These are phyloP conservation scores for Cartodere bifasciata DNA, from an alignment of 2,888 invertebrate genomes.

Conservation along the genomic window DNA sequence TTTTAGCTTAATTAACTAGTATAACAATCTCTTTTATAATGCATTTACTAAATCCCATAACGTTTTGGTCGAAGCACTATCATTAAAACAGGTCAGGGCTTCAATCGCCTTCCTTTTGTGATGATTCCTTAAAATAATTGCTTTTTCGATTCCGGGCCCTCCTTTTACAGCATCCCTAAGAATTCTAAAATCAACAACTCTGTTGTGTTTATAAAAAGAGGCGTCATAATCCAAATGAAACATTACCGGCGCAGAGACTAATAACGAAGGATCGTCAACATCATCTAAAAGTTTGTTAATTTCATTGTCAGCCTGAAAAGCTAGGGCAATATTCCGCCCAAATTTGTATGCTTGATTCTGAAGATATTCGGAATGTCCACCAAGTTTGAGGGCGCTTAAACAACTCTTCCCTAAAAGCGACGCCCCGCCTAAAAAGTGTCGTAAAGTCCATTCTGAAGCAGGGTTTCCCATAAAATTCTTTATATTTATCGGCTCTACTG, in stretches of 20 bases:
- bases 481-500: slow-evolving; percentile 1
- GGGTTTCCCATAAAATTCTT: slow-evolving; percentile 4
- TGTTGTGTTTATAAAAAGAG: too few relatives aligned
- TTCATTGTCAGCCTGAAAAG: slow-evolving; percentile 6
- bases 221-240: slow-evolving; percentile 4
- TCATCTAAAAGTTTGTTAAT: background rate
- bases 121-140: too few relatives aligned
- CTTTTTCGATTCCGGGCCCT: too few relatives aligned
- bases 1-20: too few relatives aligned
- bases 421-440: slow-evolving; percentile 6
- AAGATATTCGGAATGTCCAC: too few relatives aligned
- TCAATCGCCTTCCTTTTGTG: too few relatives aligned
- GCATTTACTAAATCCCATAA: too few relatives aligned
- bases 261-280: background rate
- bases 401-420: slow-evolving; percentile 6
- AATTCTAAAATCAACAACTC: too few relatives aligned
- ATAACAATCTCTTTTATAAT: too few relatives aligned
- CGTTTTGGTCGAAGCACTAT: too few relatives aligned
- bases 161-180: too few relatives aligned
- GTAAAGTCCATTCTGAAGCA: slow-evolving; percentile 5
- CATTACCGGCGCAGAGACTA: slow-evolving; percentile 5
- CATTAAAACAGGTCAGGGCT: too few relatives aligned
- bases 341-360: slow-evolving; percentile 3
- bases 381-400: slow-evolving; percentile 3
- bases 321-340: slow-evolving; percentile 6